A percentile compares a stretch with the other conserved stretches of the same genome.
Evolutionary conservation across 2,113 vertebrate species (phyloP).

Genomic region (Microtus pennsylvanicus): DNA sequence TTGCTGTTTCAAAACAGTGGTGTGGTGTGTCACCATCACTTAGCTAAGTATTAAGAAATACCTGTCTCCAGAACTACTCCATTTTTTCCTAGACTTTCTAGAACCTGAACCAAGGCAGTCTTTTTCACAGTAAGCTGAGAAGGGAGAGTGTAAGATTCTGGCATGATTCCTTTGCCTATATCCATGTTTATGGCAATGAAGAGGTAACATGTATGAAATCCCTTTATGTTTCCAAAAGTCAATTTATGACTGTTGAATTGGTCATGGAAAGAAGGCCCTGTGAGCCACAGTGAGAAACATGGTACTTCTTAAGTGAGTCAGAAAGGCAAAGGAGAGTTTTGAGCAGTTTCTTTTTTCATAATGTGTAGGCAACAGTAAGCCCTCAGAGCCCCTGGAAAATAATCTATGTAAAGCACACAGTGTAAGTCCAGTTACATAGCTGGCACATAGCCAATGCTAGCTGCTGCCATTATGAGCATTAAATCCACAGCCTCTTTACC

Average conservation of each 20-base stretch:
- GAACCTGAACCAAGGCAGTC: not conserved
- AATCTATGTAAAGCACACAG: constrained; percentile 34
- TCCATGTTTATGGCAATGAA: no score
- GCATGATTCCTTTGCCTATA: not conserved
- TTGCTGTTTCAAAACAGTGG: not conserved
- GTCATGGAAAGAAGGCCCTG: not conserved
- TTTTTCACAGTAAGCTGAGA: not conserved
- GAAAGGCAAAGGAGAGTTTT: not conserved
- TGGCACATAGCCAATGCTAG: constrained; percentile 48
- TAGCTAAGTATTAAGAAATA: not conserved
- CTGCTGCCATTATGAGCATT: constrained; percentile 30
- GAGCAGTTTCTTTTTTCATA: constrained; percentile 47
- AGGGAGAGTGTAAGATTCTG: fast-evolving
- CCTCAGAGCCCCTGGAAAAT: constrained; percentile 11
- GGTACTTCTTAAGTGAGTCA: not conserved
- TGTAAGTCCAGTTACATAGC: constrained; percentile 34
- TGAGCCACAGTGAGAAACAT: not conserved
- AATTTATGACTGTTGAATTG: not conserved
- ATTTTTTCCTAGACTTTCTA: not conserved
- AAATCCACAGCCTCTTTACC: constrained; percentile 51
- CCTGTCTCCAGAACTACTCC: not conserved
- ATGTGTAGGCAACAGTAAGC: not conserved
- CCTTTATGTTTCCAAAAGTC: not conserved
- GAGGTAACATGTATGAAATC: not conserved
- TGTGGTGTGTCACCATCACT: fast-evolving